Percentiles rank a stretch among this genome's conserved stretches.
Conservation (phyloP, 2,113 vertebrate genomes). For the Pterocles gutturalis region DNA sequence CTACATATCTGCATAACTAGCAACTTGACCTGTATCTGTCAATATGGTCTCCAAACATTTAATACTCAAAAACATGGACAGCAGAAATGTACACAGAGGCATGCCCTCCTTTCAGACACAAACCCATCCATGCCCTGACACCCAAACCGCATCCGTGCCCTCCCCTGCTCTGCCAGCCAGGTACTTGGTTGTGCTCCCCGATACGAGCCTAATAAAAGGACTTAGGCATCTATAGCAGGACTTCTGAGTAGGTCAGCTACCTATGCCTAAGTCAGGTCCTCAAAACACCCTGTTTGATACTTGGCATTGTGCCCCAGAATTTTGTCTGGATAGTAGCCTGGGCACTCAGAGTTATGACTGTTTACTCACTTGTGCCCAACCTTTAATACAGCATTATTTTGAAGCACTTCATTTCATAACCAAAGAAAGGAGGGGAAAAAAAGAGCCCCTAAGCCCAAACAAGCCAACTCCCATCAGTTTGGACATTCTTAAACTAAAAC, state of each 20-base stretch:
- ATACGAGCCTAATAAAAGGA: not conserved
- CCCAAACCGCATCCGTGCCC: not conserved
- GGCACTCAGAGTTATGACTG: not conserved
- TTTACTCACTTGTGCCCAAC: not conserved
- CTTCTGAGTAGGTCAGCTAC: not conserved
- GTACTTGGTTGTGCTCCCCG: not conserved
- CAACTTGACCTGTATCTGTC: not conserved
- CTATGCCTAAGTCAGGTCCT: not conserved
- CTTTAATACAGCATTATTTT: fast-evolving
- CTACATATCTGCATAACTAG: not conserved
- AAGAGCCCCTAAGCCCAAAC: not conserved
- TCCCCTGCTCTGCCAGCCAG: not conserved
- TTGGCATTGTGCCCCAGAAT: not conserved
- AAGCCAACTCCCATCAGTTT: not conserved
- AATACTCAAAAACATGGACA: not conserved
- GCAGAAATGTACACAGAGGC: not conserved
- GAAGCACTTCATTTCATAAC: not conserved
- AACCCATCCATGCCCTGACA: fast-evolving
- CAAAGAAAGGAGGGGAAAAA: not conserved
- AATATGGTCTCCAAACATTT: not conserved
- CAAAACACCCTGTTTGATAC: not conserved
- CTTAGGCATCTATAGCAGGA: fast-evolving
- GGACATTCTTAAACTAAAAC: not conserved
- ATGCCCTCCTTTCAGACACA: not conserved
- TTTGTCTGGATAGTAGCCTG: not conserved